Base-by-base conservation (phyloP, 2,888 invertebrate genomes). In the Yponomeuta cagnagella region DNA sequence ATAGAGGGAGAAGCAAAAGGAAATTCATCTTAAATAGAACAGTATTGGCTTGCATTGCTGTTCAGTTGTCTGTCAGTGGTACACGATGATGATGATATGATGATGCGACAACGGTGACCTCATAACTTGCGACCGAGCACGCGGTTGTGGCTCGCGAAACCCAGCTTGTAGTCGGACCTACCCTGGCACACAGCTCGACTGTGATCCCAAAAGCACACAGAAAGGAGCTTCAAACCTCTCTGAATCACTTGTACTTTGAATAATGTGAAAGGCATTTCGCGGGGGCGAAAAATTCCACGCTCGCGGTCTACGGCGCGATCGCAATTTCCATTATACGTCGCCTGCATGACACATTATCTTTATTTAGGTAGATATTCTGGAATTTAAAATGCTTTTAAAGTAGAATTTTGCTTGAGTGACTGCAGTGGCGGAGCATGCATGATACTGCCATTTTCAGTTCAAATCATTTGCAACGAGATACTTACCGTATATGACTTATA, bases 201-300 rank as follows among this genome's bases (percentile, higher is more conserved):
- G 15, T 15, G 15, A 58, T 12, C 15, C 52, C 2, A 58, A 58
- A 15, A 58, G 12, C 52, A 58, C 52, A 15, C 52, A 3, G 52
- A 5, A 58, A 58, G 9, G 15, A 58, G 52, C 15, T 5, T 58
- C 15, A 15, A 58, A 58, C 52, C 12, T 58, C 52, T 15, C 10
- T 58, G 52, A 58, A 58, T 58, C 52, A 58, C 52, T 58, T 58
- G 52, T 58, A 58, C 52, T 58, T 58, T 58, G 52, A 58, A 58
- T 58, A 58, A 58, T 58, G 52, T 8, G 52, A 58, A 15, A 58
- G 52, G 52, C 52, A 58, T 58, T 58, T 58, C 52, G 52, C 52
- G 52, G 52, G 52, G 52, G 52, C 15, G 52, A 12, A 58, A 15
- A 58, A 58, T 58, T 58, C 52, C 52, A 4, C 52, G 52, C 52